phyloP scores from a whole-genome alignment of 2,113 vertebrate genomes.

The Dasyornis broadbenti region DNA sequence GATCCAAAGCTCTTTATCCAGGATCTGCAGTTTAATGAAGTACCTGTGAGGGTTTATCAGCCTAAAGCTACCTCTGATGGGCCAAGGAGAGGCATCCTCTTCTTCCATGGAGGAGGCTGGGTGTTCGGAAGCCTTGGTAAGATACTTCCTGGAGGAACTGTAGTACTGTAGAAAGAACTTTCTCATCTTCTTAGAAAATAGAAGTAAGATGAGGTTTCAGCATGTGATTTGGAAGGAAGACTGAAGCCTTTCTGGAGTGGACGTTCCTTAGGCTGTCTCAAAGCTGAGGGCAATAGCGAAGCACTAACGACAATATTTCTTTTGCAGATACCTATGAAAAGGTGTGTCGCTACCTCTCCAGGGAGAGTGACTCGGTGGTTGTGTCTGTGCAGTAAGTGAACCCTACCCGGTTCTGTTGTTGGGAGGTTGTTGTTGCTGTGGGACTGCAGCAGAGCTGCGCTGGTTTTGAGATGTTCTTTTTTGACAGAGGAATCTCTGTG shows the following conservation, averaged over 20 bases:
- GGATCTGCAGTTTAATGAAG: slow-evolving; percentile 70
- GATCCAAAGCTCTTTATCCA: slow-evolving; percentile 72
- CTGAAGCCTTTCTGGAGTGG: background rate
- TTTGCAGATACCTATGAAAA: slow-evolving; percentile 77
- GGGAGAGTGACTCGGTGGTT: slow-evolving; percentile 76
- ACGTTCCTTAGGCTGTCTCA: background rate
- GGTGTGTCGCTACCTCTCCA: slow-evolving; percentile 77
- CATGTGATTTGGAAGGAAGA: background rate
- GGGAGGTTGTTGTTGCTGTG: background rate
- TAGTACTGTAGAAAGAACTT: background rate
- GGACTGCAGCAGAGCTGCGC: background rate
- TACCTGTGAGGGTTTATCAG: slow-evolving; percentile 83
- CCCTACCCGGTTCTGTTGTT: background rate
- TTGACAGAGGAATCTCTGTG: background rate
- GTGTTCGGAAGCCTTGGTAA: slow-evolving; percentile 82
- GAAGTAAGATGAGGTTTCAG: background rate
- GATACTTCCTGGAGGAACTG: background rate
- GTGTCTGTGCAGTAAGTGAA: slow-evolving; percentile 81
- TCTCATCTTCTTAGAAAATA: background rate
- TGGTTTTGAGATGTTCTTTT: background rate
- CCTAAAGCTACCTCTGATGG: slow-evolving; percentile 61
- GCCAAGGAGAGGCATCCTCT: slow-evolving; percentile 75
- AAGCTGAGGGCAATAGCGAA: background rate
- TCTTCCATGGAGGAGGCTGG: slow-evolving; percentile 82
- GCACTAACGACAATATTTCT: background rate